Percentiles rank a stretch among this genome's conserved stretches.
Conservation (phyloP, 2,888 invertebrate genomes). For the Tetrapedia diversipes region DNA sequence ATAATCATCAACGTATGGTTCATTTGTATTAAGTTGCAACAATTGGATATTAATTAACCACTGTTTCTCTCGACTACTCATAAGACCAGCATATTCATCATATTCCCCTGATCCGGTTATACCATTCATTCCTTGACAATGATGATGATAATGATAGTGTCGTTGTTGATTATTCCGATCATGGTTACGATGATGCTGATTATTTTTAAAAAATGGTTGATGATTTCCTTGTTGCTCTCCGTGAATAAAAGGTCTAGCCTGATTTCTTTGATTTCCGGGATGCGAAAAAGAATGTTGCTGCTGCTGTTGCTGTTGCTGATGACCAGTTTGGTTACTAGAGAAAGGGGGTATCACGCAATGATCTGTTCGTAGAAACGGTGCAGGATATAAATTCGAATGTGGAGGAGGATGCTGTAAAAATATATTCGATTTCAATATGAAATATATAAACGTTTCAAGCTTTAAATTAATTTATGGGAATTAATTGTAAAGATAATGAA, state of each 20-base stretch:
- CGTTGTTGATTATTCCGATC: constrained; percentile 77
- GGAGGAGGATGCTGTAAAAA: constrained; percentile 79
- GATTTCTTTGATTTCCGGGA: constrained; percentile 76
- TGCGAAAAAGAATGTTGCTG: constrained; percentile 79
- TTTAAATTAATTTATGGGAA: neutral
- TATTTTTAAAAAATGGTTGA: constrained; percentile 80
- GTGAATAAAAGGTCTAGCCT: constrained; percentile 75
- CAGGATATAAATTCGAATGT: constrained; percentile 78
- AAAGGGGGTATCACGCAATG: constrained; percentile 77
- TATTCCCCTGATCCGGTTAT: constrained; percentile 81
- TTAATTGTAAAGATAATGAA: neutral
- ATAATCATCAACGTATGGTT: constrained; percentile 98
- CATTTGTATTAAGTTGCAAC: constrained; percentile 95
- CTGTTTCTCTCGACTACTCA: constrained; percentile 97
- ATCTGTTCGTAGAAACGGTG: constrained; percentile 81
- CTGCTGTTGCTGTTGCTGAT: constrained; percentile 78
- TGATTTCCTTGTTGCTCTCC: constrained; percentile 77
- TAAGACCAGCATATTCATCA: constrained; percentile 95
- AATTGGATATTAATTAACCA: constrained; percentile 98
- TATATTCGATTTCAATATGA: neutral
- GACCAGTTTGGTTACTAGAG: constrained; percentile 65
- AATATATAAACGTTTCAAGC: no score
- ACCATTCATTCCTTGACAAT: constrained; percentile 74
- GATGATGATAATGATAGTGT: constrained; percentile 71
- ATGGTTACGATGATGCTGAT: constrained; percentile 76